Base-by-base conservation (phyloP, 23 tunicate genomes). In the Halocynthia roretzi region DNA sequence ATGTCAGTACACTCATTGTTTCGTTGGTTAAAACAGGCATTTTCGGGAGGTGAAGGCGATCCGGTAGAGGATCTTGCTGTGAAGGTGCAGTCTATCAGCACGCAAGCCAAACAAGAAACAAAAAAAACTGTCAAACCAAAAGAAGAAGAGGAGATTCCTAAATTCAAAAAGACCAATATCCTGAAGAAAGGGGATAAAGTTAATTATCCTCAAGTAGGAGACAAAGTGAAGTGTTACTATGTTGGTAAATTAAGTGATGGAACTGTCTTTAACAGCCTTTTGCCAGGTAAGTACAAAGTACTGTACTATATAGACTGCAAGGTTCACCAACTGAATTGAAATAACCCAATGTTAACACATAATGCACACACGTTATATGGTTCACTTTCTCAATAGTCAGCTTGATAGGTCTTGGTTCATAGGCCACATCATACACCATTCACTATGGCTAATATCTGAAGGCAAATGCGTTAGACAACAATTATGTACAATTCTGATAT, bases 141-240 rank as follows among this genome's bases (percentile, higher is more conserved):
- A 20, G 82, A 84, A 53, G 93, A 31, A 1, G 22, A 52, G 1
- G 97, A 80, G 19, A 77, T 58, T 20, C 70, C 76, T 6, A 84
- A 84, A 9, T 80, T 72, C 17, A 80, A 70, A 54, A 90, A 81
- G 65, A 85, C 83, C 55, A 77, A n/a, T 51, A 83, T 85, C 7
- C 50, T 90, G n/a, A 90, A 85, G 65, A 90, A 90, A 60, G 90
- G 90, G 12, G 86, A 85, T 70, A 90, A 90, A 55, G 48, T 31
- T 10, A 85, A 90, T 50, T 84, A 80, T 62, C 97, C 97, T 0
- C 85, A 90, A 52, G 51, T 19, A 7, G 97, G 97, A n/a, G 97
- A 90, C 61, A 81, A 77, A 76, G 90, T 90, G 19, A 70, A 71
- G 23, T 81, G 86, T 63, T 90, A 90, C 62, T 90, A 90, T 50